phyloP scores from a whole-genome alignment of 2,888 invertebrate species.

The Hypercompe scribonia region DNA sequence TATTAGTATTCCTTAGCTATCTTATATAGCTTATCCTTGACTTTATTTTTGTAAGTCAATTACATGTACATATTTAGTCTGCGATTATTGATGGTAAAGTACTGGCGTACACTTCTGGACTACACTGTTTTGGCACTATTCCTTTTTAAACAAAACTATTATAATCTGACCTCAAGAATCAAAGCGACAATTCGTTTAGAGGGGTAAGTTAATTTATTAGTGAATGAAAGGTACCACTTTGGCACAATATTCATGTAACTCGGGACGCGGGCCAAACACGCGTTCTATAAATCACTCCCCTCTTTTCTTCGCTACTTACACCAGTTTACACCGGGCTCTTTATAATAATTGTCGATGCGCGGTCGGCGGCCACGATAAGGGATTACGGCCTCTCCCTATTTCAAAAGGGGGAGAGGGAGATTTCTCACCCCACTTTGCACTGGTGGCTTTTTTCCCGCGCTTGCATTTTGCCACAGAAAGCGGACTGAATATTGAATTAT shows the following conservation, averaged over 20 bases:
- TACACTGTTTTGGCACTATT: not conserved
- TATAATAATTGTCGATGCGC: conserved; percentile 81
- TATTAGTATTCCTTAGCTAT: not conserved
- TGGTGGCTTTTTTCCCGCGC: conserved; percentile 77
- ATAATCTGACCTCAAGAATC: not conserved
- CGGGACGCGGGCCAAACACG: conserved; percentile 27
- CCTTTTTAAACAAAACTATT: not conserved
- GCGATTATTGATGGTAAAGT: not conserved
- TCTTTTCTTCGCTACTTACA: conserved; percentile 47
- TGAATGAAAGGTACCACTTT: conserved; percentile 1
- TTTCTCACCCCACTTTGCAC: conserved; percentile 52
- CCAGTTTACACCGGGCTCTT: conserved; percentile 70
- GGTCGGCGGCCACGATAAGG: conserved; percentile 79
- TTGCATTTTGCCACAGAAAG: conserved; percentile 74
- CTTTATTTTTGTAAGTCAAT: not conserved
- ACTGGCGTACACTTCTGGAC: too few relatives aligned
- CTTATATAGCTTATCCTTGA: not conserved
- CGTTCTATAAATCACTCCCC: conserved; percentile 44
- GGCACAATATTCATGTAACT: conserved; percentile 4
- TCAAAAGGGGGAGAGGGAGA: conserved; percentile 25
- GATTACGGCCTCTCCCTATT: conserved; percentile 67
- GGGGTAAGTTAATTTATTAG: conserved; percentile 5
- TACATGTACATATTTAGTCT: not conserved
- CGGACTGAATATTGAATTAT: conserved; percentile 81
- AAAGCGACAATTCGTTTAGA: not conserved